Conservation (phyloP, 53 echinoderm and acorn worm genomes). For the Crossaster papposus region DNA sequence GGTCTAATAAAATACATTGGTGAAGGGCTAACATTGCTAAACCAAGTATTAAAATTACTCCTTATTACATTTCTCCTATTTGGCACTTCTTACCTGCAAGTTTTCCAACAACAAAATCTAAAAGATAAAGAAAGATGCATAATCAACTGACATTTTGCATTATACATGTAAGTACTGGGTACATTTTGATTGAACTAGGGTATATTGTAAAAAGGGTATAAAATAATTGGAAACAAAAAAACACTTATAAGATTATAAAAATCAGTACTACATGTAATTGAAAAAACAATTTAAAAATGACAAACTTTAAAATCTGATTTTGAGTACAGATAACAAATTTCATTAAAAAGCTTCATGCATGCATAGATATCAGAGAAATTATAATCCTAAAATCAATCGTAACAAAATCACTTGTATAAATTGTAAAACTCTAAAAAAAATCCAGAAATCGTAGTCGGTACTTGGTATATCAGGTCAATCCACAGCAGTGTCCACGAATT, state of each 20-base stretch:
- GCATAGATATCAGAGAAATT: background rate
- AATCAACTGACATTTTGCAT: no score
- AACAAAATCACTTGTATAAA: background rate
- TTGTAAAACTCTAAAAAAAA: background rate
- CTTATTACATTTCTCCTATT: no score
- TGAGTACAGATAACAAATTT: background rate
- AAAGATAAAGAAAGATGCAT: no score
- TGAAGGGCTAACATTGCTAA: no score
- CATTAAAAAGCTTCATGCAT: background rate
- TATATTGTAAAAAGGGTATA: no score
- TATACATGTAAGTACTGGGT: no score
- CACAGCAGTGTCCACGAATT: background rate
- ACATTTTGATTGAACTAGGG: no score
- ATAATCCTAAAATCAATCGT: background rate
- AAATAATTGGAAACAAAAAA: background rate
- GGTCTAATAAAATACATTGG: no score
- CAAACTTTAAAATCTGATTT: background rate
- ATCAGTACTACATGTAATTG: background rate
- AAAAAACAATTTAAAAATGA: background rate
- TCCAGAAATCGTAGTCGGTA: conserved; percentile 18
- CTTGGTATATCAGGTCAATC: background rate
- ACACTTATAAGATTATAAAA: background rate
- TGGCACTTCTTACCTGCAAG: no score
- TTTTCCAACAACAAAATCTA: no score
- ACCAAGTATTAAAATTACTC: no score